These are phyloP conservation scores for Lanistes nyassanus DNA, from an alignment of 1,140 invertebrate species.

Conservation along the genomic window DNA sequence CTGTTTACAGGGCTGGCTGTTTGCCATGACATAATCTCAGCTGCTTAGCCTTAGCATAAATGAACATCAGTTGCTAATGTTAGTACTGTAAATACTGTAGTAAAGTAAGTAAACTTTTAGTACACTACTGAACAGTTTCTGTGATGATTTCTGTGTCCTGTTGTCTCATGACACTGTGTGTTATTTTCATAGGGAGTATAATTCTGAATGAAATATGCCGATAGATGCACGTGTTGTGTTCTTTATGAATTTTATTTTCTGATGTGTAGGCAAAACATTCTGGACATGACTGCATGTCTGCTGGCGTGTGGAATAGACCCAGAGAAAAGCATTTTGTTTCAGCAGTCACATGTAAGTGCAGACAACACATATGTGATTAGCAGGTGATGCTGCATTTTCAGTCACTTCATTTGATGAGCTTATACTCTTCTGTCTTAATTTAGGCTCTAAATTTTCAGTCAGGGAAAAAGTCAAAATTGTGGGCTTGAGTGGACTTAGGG, in stretches of 20 bases:
- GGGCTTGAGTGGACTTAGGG: no score
- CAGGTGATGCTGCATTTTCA: neutral
- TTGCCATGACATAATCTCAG: no score
- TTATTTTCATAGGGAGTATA: no score
- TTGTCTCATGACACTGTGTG: no score
- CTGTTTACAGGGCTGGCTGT: no score
- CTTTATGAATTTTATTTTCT: conserved; percentile 2
- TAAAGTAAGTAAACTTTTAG: neutral
- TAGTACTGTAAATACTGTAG: no score
- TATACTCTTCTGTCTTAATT: neutral
- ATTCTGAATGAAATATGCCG: neutral
- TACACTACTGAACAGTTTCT: no score
- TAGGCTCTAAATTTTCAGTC: neutral
- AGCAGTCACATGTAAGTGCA: conserved; percentile 80
- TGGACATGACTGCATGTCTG: conserved; percentile 83
- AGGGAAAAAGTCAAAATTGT: neutral
- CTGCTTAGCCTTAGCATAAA: no score
- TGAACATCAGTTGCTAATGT: no score
- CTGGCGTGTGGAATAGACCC: conserved; percentile 93
- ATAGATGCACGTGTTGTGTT: neutral
- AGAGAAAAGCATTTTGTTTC: conserved; percentile 83
- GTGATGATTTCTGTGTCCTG: no score
- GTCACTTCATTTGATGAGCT: neutral
- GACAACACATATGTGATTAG: conserved; percentile 1
- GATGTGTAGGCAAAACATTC: conserved; percentile 72